phyloP scores from a whole-genome alignment of 2,888 invertebrate species.

The Trachelus troglodyta region DNA sequence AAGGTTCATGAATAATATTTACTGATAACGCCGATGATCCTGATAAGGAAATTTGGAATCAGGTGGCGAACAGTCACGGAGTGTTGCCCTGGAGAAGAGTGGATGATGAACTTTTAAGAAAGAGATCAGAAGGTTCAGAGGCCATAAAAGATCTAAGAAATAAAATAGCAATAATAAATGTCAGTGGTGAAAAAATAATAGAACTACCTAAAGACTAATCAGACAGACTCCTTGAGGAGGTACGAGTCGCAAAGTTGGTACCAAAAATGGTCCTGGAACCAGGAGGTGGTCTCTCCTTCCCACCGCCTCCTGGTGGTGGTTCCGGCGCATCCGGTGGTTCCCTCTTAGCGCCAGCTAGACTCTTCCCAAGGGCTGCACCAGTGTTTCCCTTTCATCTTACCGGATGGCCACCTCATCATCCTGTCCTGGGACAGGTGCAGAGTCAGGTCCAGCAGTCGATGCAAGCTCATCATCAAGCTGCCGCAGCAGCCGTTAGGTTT shows the following conservation, averaged over 20 bases:
- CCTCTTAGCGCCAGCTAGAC: constrained; percentile 50
- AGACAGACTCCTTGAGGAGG: constrained; percentile 8
- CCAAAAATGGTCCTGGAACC: constrained; percentile 65
- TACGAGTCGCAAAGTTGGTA: constrained; percentile 54
- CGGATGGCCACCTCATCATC: constrained; percentile 63
- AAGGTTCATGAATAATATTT: neutral
- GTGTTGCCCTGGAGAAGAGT: neutral
- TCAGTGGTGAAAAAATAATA: neutral
- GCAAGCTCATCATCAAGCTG: constrained; percentile 59
- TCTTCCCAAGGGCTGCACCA: constrained; percentile 61
- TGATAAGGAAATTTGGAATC: neutral
- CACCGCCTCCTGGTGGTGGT: constrained; percentile 62
- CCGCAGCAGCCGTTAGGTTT: constrained; percentile 56
- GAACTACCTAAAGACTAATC: neutral
- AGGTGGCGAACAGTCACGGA: neutral
- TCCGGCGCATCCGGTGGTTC: constrained; percentile 52
- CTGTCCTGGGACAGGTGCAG: constrained; percentile 61
- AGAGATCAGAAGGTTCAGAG: neutral
- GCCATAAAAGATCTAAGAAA: neutral
- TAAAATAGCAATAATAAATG: neutral
- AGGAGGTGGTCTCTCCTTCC: constrained; percentile 65
- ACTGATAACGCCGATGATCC: neutral
- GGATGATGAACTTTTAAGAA: neutral
- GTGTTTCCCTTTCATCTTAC: constrained; percentile 63
- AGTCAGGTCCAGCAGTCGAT: constrained; percentile 61